Evolutionary conservation across 92 coral and sea anemone genomes (phyloP).

Genomic region (Epizoanthus rinbou): DNA sequence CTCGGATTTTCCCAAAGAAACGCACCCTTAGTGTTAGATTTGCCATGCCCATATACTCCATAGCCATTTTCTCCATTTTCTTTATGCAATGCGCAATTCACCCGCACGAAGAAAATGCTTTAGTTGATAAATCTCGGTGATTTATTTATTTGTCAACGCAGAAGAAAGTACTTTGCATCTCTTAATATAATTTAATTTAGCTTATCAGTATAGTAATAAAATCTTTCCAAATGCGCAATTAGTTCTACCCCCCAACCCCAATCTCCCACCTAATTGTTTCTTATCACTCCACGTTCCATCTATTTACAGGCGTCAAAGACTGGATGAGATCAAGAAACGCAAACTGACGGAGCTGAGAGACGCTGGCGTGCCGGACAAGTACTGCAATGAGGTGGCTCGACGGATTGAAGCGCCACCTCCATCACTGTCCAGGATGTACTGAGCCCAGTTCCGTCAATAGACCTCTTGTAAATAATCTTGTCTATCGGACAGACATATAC

Average conservation of each 20-base stretch:
- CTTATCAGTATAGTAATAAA: no score
- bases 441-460: neutral
- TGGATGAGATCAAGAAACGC: slow-evolving; percentile 95
- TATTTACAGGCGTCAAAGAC: slow-evolving; percentile 78
- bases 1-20: no score
- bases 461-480: neutral
- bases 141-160: no score
- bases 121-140: no score
- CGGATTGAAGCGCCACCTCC: slow-evolving; percentile 98
- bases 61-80: no score
- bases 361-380: slow-evolving; percentile 99
- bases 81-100: no score
- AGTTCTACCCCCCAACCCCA: neutral
- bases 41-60: no score
- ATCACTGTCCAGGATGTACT: slow-evolving; percentile 75
- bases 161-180: no score
- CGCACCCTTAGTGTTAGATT: no score
- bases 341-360: slow-evolving; percentile 77
- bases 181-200: no score
- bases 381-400: slow-evolving; percentile 98
- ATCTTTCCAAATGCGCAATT: no score
- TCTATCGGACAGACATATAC: neutral
- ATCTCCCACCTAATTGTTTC: neutral
- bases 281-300: neutral
- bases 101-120: no score